Percentiles rank a stretch among this genome's conserved stretches.
Conservation (phyloP, 2,113 vertebrate species). For the Dryoscopus gambensis region DNA sequence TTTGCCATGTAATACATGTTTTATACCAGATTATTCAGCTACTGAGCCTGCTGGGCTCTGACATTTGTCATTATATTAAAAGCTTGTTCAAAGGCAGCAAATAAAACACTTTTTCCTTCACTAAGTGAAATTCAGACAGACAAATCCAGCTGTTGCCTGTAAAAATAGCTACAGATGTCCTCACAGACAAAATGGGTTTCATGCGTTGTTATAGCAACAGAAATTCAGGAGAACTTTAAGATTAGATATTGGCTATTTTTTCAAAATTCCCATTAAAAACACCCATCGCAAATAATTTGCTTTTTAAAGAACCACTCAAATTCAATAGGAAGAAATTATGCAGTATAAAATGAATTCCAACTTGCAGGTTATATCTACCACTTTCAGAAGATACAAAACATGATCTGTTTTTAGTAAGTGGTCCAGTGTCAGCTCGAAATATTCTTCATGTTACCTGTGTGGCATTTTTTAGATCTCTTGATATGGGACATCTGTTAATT, state of each 20-base stretch:
- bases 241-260: constrained; percentile 54
- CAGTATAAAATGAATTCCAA: background rate
- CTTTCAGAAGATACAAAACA: background rate
- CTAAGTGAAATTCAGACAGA: constrained; percentile 66
- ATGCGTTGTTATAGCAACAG: constrained; percentile 76
- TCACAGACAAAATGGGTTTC: constrained; percentile 71
- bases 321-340: background rate
- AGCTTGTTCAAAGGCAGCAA: constrained; percentile 49
- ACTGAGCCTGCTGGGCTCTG: constrained; percentile 17
- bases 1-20: background rate
- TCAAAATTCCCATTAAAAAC: constrained; percentile 25
- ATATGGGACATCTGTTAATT: background rate
- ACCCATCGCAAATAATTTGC: background rate
- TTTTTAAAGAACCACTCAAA: background rate
- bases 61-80: constrained; percentile 56
- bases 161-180: constrained; percentile 79
- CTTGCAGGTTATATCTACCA: background rate
- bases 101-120: constrained; percentile 40
- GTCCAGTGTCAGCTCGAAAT: background rate
- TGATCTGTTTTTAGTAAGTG: background rate
- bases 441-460: background rate
- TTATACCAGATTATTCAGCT: background rate
- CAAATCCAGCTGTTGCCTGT: constrained; percentile 78
- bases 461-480: background rate
- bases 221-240: constrained; percentile 69